Conservation (phyloP, 2,113 vertebrate species). For the Misgurnus anguillicaudatus region DNA sequence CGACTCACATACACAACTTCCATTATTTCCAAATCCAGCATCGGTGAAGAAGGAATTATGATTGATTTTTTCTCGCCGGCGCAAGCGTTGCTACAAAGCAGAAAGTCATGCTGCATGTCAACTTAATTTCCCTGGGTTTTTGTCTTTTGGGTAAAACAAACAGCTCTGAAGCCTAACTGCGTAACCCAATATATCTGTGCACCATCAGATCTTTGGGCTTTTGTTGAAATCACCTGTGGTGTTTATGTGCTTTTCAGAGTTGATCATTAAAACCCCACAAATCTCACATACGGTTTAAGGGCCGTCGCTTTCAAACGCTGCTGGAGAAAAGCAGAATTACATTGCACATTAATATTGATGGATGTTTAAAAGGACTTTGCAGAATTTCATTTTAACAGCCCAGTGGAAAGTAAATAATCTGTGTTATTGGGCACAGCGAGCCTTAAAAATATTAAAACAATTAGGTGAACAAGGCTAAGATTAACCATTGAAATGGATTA, state of each 20-base stretch:
- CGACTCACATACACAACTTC: constrained; percentile 34
- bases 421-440: constrained; percentile 26
- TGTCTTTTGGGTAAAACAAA: constrained; percentile 3
- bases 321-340: background rate
- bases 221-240: constrained; percentile 10
- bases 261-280: constrained; percentile 18
- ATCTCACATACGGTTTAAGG: background rate
- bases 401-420: constrained; percentile 9
- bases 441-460: constrained; percentile 44
- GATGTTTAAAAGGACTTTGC: constrained; percentile 17
- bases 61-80: constrained; percentile 62
- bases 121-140: background rate
- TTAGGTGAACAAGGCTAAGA: background rate
- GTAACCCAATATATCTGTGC: background rate
- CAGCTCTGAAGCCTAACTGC: background rate
- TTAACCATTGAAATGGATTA: background rate
- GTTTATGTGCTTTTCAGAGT: constrained; percentile 5
- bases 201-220: background rate
- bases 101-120: constrained; percentile 23
- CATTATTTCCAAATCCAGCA: constrained; percentile 40
- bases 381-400: constrained; percentile 20
- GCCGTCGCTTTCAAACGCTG: background rate
- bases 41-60: constrained; percentile 46
- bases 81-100: constrained; percentile 50
- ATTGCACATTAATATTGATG: constrained; percentile 6